phyloP scores from a whole-genome alignment of 2,888 invertebrate genomes.

The Lottia scabra region DNA sequence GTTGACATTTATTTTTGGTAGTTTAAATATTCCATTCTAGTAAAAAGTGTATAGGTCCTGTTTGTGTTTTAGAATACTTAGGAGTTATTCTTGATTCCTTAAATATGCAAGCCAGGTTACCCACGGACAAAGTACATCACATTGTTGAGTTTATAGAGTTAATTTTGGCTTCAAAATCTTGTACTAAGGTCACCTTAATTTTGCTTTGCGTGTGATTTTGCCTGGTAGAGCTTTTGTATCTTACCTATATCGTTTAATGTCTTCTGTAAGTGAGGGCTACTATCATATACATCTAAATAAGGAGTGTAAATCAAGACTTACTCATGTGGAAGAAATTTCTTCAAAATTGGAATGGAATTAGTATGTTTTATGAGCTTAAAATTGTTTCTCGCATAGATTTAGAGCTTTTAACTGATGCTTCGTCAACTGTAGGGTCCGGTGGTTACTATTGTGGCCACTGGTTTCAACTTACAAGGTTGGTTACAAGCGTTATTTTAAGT shows the following conservation, averaged over 20 bases:
- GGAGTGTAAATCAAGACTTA: conserved; percentile 22
- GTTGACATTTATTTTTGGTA: conserved; percentile 12
- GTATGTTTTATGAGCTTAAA: conserved; percentile 18
- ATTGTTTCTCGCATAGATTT: conserved; percentile 1
- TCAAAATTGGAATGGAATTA: conserved; percentile 16
- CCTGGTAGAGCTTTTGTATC: conserved; percentile 31
- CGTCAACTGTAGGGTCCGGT: conserved; percentile 10
- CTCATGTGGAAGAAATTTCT: conserved; percentile 22
- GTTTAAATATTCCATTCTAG: conserved; percentile 23
- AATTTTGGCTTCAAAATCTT: conserved; percentile 15
- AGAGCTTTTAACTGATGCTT: conserved; percentile 12
- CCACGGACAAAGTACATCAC: conserved; percentile 18
- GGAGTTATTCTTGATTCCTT: conserved; percentile 27
- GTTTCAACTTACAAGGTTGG: conserved; percentile 6
- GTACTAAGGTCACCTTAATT: conserved; percentile 30
- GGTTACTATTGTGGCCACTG: conserved; percentile 13
- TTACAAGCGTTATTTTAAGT: too few relatives aligned
- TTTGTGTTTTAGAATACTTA: conserved; percentile 27
- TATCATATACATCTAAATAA: conserved; percentile 21
- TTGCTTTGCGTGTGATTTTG: conserved; percentile 23
- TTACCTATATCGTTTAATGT: conserved; percentile 22
- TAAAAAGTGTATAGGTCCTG: conserved; percentile 27
- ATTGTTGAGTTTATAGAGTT: conserved; percentile 14
- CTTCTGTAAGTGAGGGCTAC: conserved; percentile 13
- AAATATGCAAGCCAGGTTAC: conserved; percentile 28